Conservation (phyloP, 2,797 vertebrate species). For the Rachycentron canadum region DNA sequence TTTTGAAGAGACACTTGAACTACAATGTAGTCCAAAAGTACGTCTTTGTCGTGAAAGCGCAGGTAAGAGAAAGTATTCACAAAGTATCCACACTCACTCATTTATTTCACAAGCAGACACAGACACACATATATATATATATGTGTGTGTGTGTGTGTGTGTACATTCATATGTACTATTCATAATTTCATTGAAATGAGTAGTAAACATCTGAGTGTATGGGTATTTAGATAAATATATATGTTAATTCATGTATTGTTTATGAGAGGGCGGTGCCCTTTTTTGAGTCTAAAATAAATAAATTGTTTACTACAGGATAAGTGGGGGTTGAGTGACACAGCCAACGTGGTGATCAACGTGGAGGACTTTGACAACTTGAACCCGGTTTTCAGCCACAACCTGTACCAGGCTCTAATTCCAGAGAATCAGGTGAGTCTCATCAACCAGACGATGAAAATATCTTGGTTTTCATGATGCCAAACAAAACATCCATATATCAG, state of each 20-base stretch:
- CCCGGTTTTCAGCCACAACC: slow-evolving; percentile 82
- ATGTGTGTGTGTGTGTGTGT: too few relatives aligned
- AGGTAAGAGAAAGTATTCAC: slow-evolving; percentile 53
- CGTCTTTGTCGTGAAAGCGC: slow-evolving; percentile 80
- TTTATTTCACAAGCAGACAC: too few relatives aligned
- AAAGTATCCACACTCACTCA: not conserved
- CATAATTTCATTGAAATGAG: too few relatives aligned
- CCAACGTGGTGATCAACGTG: slow-evolving; percentile 72
- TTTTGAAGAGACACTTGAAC: slow-evolving; percentile 78
- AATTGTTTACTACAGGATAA: slow-evolving; percentile 74
- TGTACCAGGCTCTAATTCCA: slow-evolving; percentile 78
- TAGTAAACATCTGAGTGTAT: too few relatives aligned
- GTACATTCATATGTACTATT: too few relatives aligned
- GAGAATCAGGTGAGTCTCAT: slow-evolving; percentile 80
- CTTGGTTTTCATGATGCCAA: not conserved
- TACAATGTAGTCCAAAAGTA: slow-evolving; percentile 79
- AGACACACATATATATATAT: too few relatives aligned
- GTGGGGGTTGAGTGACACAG: slow-evolving; percentile 50
- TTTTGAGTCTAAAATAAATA: not conserved
- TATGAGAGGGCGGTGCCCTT: fast-evolving
- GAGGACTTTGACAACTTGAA: slow-evolving; percentile 85
- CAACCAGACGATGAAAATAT: not conserved
- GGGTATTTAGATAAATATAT: too few relatives aligned
- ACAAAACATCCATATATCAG: too few relatives aligned
- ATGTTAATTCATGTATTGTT: too few relatives aligned